Evolutionary conservation across 2,888 invertebrate genomes (phyloP).

Genomic region (Brenthis daphne): DNA sequence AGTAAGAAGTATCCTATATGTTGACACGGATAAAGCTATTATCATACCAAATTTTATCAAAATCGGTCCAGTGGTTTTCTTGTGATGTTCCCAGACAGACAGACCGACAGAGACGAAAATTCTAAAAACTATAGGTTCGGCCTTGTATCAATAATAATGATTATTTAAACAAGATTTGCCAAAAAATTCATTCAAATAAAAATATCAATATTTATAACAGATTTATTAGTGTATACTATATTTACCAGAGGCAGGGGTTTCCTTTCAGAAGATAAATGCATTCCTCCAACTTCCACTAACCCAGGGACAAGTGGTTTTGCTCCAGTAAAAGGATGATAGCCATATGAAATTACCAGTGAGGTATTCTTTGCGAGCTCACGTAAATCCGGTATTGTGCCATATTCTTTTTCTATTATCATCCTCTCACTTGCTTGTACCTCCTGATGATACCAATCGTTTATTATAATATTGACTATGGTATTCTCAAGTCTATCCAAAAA

Average conservation of each 20-base stretch:
- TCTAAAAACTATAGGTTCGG: too few species aligned
- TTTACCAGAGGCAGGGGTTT: constrained; percentile 74
- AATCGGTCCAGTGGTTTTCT: too few species aligned
- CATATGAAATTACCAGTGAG: neutral
- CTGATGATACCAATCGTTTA: constrained; percentile 62
- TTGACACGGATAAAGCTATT: too few species aligned
- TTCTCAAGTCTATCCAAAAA: constrained; percentile 76
- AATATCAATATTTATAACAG: too few species aligned
- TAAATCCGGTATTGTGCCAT: constrained; percentile 13
- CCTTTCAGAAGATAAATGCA: constrained; percentile 73
- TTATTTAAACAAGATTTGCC: neutral
- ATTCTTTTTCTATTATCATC: constrained; percentile 55
- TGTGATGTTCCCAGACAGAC: too few species aligned
- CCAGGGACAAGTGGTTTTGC: constrained; percentile 64
- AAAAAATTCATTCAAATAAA: too few species aligned
- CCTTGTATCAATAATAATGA: too few species aligned
- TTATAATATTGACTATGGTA: constrained; percentile 53
- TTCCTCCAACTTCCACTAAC: constrained; percentile 84
- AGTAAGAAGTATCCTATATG: too few species aligned
- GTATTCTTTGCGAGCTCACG: constrained; percentile 15
- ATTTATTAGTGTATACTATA: neutral
- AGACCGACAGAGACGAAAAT: too few species aligned
- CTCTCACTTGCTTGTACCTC: constrained; percentile 62
- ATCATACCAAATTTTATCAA: too few species aligned
- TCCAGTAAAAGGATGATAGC: constrained; percentile 14